phyloP scores from a whole-genome alignment of 2,888 invertebrate genomes.

The Nephrotoma flavescens region DNA sequence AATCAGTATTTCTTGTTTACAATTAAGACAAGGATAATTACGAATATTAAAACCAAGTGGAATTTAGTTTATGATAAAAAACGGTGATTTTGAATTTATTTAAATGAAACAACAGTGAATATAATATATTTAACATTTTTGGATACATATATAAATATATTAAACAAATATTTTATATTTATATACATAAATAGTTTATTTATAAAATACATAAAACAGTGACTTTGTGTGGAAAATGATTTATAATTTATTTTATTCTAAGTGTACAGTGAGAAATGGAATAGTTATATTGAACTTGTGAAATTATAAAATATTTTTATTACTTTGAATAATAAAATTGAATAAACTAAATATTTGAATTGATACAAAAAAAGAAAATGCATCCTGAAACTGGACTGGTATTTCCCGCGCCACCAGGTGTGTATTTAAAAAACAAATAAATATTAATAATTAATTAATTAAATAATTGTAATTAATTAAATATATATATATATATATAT shows the following conservation, averaged over 20 bases:
- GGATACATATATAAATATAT: not conserved
- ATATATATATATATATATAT: no score
- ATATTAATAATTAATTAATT: no score
- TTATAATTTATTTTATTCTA: not conserved
- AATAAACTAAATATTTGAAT: not conserved
- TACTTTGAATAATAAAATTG: not conserved
- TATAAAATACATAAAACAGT: not conserved
- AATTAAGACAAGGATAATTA: not conserved
- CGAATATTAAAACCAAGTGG: not conserved
- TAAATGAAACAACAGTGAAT: not conserved
- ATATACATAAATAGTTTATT: not conserved
- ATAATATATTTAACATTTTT: no score
- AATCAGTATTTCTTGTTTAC: not conserved
- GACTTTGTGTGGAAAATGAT: not conserved
- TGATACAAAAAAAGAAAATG: not conserved
- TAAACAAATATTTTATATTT: not conserved
- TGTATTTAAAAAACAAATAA: not conserved
- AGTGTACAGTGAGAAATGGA: not conserved
- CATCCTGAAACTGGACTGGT: not conserved
- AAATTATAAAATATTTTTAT: not conserved
- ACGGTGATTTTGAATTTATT: not conserved
- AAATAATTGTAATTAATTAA: no score
- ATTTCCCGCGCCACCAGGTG: not conserved
- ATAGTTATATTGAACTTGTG: not conserved
- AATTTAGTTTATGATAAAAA: no score